phyloP scores from a whole-genome alignment of 2,113 vertebrate species.

The Bubo bubo region DNA sequence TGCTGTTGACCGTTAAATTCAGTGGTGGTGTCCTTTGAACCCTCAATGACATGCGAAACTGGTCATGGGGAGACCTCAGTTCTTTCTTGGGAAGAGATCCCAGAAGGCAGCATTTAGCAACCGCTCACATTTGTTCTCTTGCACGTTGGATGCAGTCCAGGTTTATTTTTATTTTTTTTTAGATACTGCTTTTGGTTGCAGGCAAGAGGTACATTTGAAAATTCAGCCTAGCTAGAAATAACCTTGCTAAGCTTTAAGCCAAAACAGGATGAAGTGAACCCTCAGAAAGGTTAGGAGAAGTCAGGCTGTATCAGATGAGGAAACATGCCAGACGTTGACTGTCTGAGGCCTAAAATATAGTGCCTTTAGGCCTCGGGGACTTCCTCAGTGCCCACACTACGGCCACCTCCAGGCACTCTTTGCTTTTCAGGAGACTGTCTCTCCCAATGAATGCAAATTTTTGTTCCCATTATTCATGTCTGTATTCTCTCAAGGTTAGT shows the following conservation, averaged over 20 bases:
- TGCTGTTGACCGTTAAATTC: fast-evolving
- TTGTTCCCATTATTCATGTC: not conserved
- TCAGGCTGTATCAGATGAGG: not conserved
- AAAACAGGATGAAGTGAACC: not conserved
- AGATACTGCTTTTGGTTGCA: fast-evolving
- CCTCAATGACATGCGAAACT: not conserved
- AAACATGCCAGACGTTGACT: not conserved
- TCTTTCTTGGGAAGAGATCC: not conserved
- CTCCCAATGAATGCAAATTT: not conserved
- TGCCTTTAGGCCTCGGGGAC: not conserved
- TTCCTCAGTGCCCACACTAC: not conserved
- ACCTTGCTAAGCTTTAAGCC: not conserved
- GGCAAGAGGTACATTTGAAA: not conserved
- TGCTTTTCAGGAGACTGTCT: fast-evolving
- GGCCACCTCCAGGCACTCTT: not conserved
- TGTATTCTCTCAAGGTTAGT: not conserved
- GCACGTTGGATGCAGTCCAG: fast-evolving
- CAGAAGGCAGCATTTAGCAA: not conserved
- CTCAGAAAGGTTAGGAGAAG: not conserved
- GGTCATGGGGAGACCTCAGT: fast-evolving
- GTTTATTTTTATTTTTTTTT: not conserved
- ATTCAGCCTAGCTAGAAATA: not conserved
- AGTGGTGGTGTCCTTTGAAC: not conserved
- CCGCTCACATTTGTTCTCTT: not conserved
- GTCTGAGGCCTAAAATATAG: not conserved